phyloP scores from a whole-genome alignment of 2,888 invertebrate species.

The Buathra laborator region DNA sequence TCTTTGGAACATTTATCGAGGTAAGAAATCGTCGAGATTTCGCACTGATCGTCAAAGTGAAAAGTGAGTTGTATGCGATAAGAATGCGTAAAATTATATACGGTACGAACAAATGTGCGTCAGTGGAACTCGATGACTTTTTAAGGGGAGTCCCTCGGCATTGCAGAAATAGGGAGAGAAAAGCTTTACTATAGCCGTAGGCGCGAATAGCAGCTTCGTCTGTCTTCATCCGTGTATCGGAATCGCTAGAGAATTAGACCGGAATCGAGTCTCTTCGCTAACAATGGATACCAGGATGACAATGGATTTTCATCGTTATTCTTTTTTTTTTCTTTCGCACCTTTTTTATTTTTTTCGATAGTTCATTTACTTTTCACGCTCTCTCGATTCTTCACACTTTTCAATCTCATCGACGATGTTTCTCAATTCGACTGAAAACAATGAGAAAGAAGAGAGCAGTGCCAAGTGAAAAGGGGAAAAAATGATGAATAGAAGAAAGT shows the following conservation, averaged over 20 bases:
- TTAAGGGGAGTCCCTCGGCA: constrained; percentile 8
- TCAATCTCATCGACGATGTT: constrained; percentile 20
- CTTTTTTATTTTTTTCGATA: background rate
- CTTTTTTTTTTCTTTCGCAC: constrained; percentile 1
- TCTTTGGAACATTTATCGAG: too few relatives aligned
- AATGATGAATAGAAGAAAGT: background rate
- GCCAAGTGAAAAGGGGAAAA: background rate
- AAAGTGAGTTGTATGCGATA: background rate
- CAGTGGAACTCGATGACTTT: constrained; percentile 35
- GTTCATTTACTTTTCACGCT: constrained; percentile 9
- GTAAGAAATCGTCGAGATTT: too few relatives aligned
- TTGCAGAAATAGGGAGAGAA: background rate
- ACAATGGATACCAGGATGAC: constrained; percentile 53
- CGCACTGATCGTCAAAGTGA: background rate
- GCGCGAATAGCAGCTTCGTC: constrained; percentile 5
- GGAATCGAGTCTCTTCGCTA: constrained; percentile 37
- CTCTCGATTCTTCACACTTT: constrained; percentile 7
- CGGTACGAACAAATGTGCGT: constrained; percentile 14
- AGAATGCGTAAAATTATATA: constrained; percentile 13
- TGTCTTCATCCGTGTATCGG: constrained; percentile 21
- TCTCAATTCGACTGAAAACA: constrained; percentile 12
- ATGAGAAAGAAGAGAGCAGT: background rate
- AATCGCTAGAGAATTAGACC: constrained; percentile 21
- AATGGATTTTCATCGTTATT: constrained; percentile 50
- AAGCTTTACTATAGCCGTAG: constrained; percentile 17